phyloP scores from a whole-genome alignment of 1,140 invertebrate genomes.

The Frieseomelitta varia region DNA sequence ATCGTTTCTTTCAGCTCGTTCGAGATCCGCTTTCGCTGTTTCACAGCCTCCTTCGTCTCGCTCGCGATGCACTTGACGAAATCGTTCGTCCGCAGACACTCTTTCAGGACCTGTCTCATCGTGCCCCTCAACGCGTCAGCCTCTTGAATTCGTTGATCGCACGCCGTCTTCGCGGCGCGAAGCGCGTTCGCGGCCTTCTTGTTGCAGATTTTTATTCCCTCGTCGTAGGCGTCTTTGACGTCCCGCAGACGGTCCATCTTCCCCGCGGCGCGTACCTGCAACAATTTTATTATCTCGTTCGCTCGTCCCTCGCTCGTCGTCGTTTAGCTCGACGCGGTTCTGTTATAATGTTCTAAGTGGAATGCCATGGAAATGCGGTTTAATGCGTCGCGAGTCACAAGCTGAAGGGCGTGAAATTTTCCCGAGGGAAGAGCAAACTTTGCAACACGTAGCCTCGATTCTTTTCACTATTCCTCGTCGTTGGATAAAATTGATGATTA shows the following conservation, averaged over 20 bases:
- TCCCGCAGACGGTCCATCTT: conserved; percentile 21
- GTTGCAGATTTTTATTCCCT: conserved; percentile 31
- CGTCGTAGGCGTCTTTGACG: conserved; percentile 13
- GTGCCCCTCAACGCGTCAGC: neutral
- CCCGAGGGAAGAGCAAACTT: neutral
- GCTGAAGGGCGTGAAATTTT: conserved; percentile 7
- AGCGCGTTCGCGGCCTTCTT: conserved; percentile 11
- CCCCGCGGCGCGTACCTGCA: conserved; percentile 9
- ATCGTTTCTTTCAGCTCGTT: neutral
- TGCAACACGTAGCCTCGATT: neutral
- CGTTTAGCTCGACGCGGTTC: neutral
- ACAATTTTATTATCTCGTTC: conserved; percentile 19
- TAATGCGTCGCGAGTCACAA: neutral
- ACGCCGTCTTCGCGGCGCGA: neutral
- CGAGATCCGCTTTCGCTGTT: neutral
- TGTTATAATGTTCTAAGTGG: conserved; percentile 1
- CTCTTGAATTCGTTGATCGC: neutral
- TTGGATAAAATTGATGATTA: neutral
- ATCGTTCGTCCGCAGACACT: conserved; percentile 26
- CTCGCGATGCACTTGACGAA: conserved; percentile 31
- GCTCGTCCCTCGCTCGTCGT: neutral
- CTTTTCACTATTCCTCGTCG: neutral
- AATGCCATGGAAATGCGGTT: conserved; percentile 5
- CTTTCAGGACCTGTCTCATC: conserved; percentile 18
- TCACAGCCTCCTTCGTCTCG: conserved; percentile 5